Percentiles rank a stretch among this genome's conserved stretches.
Conservation (phyloP, 2,888 invertebrate species). For the Leucozona laternaria region DNA sequence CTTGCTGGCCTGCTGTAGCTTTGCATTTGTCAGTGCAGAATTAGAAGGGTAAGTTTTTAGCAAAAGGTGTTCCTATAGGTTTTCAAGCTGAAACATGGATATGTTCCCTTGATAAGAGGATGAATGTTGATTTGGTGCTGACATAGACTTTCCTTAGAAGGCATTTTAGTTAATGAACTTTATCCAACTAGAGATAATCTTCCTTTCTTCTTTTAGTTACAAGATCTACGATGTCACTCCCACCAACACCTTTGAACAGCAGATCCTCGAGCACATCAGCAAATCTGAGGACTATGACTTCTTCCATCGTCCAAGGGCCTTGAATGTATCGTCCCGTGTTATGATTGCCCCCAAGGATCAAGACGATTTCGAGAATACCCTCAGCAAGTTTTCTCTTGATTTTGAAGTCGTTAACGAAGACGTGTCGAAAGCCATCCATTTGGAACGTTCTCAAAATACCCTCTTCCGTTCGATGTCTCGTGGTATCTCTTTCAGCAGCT, state of each 20-base stretch:
- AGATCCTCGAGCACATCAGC: slow-evolving; percentile 78
- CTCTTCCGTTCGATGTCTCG: slow-evolving; percentile 50
- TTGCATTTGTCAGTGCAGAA: slow-evolving; percentile 64
- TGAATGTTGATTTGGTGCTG: no score
- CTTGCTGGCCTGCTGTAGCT: slow-evolving; percentile 49
- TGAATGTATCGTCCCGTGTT: slow-evolving; percentile 79
- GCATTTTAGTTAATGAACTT: no score
- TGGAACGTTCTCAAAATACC: slow-evolving; percentile 76
- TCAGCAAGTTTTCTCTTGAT: slow-evolving; percentile 76
- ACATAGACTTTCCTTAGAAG: no score
- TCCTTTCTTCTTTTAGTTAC: slow-evolving; percentile 77
- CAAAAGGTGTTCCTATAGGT: not conserved
- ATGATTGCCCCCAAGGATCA: slow-evolving; percentile 81
- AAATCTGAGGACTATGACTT: slow-evolving; percentile 79
- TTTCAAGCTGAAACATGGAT: not conserved
- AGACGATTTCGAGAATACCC: slow-evolving; percentile 77
- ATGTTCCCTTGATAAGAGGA: no score
- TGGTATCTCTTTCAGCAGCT: slow-evolving; percentile 78
- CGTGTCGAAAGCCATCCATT: slow-evolving; percentile 77
- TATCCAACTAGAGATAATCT: not conserved
- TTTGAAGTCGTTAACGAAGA: slow-evolving; percentile 78
- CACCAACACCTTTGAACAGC: slow-evolving; percentile 78
- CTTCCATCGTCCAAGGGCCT: slow-evolving; percentile 79
- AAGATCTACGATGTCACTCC: slow-evolving; percentile 81
- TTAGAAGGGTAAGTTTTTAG: slow-evolving; percentile 59